Evolutionary conservation across 1,140 invertebrate genomes (phyloP), one percentile per base, ranked within the genome.

Genomic region (Lepidurus arcticus): DNA sequence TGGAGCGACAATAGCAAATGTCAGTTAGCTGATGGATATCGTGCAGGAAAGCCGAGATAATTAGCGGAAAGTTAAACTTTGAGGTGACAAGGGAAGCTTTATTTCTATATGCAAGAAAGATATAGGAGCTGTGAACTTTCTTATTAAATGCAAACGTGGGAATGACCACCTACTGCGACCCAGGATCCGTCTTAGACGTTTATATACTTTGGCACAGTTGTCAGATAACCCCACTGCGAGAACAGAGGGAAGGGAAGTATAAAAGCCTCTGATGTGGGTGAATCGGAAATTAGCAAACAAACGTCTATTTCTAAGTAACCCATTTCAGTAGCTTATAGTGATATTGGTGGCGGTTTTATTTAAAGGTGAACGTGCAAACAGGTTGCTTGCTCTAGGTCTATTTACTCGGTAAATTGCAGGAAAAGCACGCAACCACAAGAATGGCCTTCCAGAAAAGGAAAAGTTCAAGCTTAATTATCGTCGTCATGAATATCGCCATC

Each of bases 11-110:
- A n/a, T 65, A n/a, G 53, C 53, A 13, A 65, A 7, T 65, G 53
- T 21, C 53, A 65, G 34, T 34, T 16, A 65, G 53, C 53, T 65
- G 53, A 65, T 65, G 53, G 53, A 65, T 65, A 65, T 65, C 53
- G 53, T 65, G 8, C 16, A 65, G 53, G 53, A 65, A 65, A 16
- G 16, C 53, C 16, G 53, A 65, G 7, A 7, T 65, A 65, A 65
- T 65, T 13, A 65, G 53, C 8, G 34, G 34, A 34, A 34, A 65
- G 21, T 21, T 4, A 21, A 65, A 7, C 13, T 65, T 13, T 7
- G 53, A 65, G 53, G 53, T 65, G 53, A 65, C 53, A 65, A 65
- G 0, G 53, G 21, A 65, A 65, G 53, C 1, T 11, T 9, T n/a
- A 7, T 16, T 9, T 13, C 6, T 7, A 7, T 16, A 65, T 7